A percentile compares a stretch with the other conserved stretches of the same genome.
Conservation (phyloP, 92 coral and sea anemone genomes). For the Galaxea fascicularis region DNA sequence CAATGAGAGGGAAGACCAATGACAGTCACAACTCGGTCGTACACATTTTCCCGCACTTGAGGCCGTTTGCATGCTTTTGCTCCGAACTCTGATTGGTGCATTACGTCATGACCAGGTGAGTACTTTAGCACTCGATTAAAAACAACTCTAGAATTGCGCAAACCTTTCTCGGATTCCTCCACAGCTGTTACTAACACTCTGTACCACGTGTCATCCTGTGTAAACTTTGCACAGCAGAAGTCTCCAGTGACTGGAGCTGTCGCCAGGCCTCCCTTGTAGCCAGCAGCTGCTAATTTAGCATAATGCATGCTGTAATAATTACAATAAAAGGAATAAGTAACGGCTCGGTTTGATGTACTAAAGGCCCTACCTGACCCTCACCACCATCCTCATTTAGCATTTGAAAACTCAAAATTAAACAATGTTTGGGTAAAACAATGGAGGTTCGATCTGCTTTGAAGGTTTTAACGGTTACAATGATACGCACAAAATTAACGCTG, state of each 20-base stretch:
- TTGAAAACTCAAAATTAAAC: no score
- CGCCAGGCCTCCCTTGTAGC: conserved; percentile 91
- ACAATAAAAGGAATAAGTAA: not conserved
- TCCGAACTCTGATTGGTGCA: no score
- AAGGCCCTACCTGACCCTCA: no score
- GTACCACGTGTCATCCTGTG: conserved; percentile 95
- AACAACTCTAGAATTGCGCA: not conserved
- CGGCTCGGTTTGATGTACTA: no score
- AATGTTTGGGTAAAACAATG: no score
- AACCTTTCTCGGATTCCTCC: conserved; percentile 54
- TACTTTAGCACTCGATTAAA: not conserved
- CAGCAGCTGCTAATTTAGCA: conserved; percentile 87
- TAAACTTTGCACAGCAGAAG: conserved; percentile 88
- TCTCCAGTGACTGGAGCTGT: conserved; percentile 79
- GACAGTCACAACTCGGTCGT: not conserved
- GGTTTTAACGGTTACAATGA: no score
- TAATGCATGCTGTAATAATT: conserved; percentile 77
- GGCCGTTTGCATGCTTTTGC: no score
- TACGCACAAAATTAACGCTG: no score
- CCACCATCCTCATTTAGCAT: no score
- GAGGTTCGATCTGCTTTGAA: no score
- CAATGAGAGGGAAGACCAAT: not conserved
- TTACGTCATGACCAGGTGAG: not conserved
- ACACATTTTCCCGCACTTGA: no score
- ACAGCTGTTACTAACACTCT: conserved; percentile 85